A percentile compares a stretch with the other conserved stretches of the same genome.
Evolutionary conservation across 2,888 invertebrate species (phyloP).

Genomic region (Hermaeophaga mercurialis): DNA sequence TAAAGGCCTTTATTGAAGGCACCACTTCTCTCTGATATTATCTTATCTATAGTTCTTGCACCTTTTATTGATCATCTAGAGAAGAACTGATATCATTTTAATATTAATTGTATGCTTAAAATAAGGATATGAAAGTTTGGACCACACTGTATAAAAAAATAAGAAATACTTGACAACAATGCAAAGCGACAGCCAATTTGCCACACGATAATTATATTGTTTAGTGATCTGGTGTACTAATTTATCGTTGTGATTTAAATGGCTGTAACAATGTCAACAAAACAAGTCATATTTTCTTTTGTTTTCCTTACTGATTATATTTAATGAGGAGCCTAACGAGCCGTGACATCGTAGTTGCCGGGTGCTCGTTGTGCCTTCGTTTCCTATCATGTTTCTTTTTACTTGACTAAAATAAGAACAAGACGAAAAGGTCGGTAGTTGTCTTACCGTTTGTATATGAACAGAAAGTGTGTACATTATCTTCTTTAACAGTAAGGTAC

Average conservation of each 20-base stretch:
- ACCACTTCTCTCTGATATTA: too few relatives aligned
- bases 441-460: neutral
- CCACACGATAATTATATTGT: conserved; percentile 7
- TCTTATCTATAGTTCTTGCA: too few relatives aligned
- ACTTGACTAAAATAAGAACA: neutral
- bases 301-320: conserved; percentile 19
- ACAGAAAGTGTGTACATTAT: too few relatives aligned
- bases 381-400: conserved; percentile 2
- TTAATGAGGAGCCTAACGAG: conserved; percentile 23
- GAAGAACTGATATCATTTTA: too few relatives aligned
- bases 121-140: too few relatives aligned
- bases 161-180: neutral
- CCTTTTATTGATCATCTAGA: too few relatives aligned
- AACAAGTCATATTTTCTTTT: conserved; percentile 18
- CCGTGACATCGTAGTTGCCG: conserved; percentile 13
- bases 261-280: conserved; percentile 13
- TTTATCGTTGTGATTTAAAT: conserved; percentile 13
- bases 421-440: neutral
- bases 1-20: too few relatives aligned
- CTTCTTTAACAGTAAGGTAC: too few relatives aligned
- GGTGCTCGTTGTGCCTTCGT: neutral
- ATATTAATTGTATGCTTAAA: too few relatives aligned
- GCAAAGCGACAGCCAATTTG: neutral
- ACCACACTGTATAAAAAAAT: too few relatives aligned
- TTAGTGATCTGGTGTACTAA: conserved; percentile 13